Base-by-base conservation (phyloP, 2,888 invertebrate genomes). In the Ptychoptera albimana region DNA sequence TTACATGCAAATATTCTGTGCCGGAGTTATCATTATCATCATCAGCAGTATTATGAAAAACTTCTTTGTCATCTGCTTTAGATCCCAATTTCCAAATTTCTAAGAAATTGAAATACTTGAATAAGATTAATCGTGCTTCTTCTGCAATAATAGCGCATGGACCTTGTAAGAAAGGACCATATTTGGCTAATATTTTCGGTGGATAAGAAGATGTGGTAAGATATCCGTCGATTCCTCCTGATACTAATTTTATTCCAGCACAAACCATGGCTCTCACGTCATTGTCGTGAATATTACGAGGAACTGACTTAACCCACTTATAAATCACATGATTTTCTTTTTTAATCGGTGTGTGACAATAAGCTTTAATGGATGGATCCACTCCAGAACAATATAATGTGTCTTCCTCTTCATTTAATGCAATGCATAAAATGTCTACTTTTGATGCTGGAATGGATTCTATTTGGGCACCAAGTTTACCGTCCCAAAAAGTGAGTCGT, bases 401-500 rank as follows among this genome's bases (percentile, higher is more conserved):
- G 16, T 72, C 73, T 56, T 80, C 75, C 49, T 82, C 75, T 32
- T 79, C 74, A 2, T 80, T 75, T 8, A 91, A 68, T 41, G 77
- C 75, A 48, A 93, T 58, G 2, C 82, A 67, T 31, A 88, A 67
- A 37, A 94, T 78, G 63, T 91, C 89, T 1, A 83, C 81, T 53
- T 79, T 79, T 56, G 92, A 84, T 39, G 82, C 82, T 51, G 80
- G 77, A 51, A 81, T 78, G 49, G 78, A 77, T 62, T 85, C 85
- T 46, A 87, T 73, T 56, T 84, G 74, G 8, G 84, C 77, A 9
- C 88, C 92, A 44, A 77, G 64, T 46, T 71, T 72, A 10, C 83
- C 82, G 68, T 92, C 88, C 92, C 92, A 94, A 57, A 94, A 82
- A 13, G 81, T 82, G 2, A 91, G 70, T 55, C 77, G 75, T 0